Evolutionary conservation across 2,888 invertebrate genomes (phyloP), one percentile per base, ranked within the genome.

Genomic region (Cryptocephalus primarius): DNA sequence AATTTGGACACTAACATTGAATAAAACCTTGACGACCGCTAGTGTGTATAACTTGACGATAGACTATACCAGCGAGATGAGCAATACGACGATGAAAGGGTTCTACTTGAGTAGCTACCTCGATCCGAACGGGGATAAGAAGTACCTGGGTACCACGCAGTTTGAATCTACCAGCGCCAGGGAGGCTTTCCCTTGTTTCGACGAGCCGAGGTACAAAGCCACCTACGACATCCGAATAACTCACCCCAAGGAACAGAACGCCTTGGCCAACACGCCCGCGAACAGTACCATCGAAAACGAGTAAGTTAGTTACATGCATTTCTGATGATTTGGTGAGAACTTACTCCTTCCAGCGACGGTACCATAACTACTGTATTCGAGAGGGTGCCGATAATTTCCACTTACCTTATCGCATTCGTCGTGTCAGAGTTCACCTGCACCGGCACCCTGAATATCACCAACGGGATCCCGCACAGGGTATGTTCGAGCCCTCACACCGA

Each of bases 371-470:
- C 44, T 8, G 8, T 39, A n/a, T 74, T 69, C 22, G 50, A 62
- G 32, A 71, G 57, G 32, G 72, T 78, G 1, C 77, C 76, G 1
- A 34, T 60, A 31, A 93, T 91, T 89, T 87, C 88, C 10, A 88
- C 90, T 0, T 92, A 93, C 61, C 71, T 92, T 14, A 82, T 92
- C 3, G 92, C 91, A 0, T 88, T 87, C 60, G 79, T 85, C 1
- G 81, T 92, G 10, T 84, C 85, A 1, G 85, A 89, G 62, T 88
- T 88, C 57, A 77, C 55, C 12, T 60, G 59, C 39, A 44, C 54
- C 12, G 11, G 31, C 4, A 54, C 52, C 1, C 32, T 32, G 10
- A 14, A 14, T 13, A 44, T 57, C 10, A 47, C 45, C 22, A 38
- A 13, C 10, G 39, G 32, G n/a, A 47, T 51, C 12, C 45, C 55